Conservation (phyloP, 2,797 vertebrate genomes). For the Nyctibius grandis region DNA sequence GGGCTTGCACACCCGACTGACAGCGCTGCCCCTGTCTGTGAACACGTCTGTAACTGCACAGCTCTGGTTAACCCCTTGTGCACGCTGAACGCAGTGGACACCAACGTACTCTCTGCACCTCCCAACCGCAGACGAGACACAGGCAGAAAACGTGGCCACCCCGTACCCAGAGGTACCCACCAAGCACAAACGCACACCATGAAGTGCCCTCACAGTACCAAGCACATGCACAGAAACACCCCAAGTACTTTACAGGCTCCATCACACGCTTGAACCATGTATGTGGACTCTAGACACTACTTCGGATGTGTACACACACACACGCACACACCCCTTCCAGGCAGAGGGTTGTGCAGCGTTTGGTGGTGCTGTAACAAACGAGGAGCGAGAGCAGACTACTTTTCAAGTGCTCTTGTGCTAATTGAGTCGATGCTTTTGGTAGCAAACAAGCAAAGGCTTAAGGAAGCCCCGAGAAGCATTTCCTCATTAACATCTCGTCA, state of each 20-base stretch:
- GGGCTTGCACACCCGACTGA: too few species aligned
- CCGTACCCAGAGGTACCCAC: rapidly evolving
- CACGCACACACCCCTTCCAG: neutral
- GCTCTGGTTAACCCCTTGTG: neutral
- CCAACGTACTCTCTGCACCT: rapidly evolving
- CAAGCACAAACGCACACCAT: rapidly evolving
- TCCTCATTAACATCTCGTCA: neutral
- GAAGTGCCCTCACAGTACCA: rapidly evolving
- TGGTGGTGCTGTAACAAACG: neutral
- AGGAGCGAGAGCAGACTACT: neutral
- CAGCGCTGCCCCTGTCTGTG: neutral
- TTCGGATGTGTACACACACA: rapidly evolving
- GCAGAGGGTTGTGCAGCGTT: rapidly evolving
- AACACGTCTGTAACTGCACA: rapidly evolving
- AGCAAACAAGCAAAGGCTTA: neutral
- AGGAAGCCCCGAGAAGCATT: neutral
- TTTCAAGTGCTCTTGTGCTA: conserved; percentile 9
- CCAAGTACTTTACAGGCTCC: neutral
- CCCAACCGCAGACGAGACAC: rapidly evolving
- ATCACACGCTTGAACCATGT: rapidly evolving
- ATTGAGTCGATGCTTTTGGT: neutral
- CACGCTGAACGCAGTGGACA: rapidly evolving
- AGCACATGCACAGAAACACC: neutral
- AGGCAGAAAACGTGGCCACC: neutral
- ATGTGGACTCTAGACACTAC: neutral